Evolutionary conservation across 2,888 invertebrate genomes (phyloP).

Genomic region (Napeogenes sylphis): DNA sequence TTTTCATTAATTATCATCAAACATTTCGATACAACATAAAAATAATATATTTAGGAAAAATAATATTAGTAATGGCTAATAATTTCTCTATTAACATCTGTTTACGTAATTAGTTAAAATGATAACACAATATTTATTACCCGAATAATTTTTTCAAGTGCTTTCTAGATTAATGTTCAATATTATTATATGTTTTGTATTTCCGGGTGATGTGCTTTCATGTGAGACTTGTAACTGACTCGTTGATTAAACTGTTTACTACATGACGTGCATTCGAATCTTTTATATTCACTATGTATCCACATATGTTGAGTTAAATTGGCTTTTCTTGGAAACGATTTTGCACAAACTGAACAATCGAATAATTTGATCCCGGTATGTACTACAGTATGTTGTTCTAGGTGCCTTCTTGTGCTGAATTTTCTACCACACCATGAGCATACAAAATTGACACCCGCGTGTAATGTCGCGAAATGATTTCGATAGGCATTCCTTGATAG

Average conservation of each 20-base stretch:
- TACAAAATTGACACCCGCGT: constrained; percentile 36
- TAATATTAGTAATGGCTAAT: too few relatives aligned
- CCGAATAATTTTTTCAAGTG: too few relatives aligned
- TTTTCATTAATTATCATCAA: neutral
- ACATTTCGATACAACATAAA: neutral
- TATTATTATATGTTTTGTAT: constrained; percentile 32
- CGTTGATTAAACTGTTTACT: constrained; percentile 62
- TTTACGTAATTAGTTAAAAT: too few relatives aligned
- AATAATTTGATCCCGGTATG: constrained; percentile 40
- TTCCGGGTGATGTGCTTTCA: constrained; percentile 57
- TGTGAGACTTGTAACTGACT: constrained; percentile 54
- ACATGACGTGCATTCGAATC: constrained; percentile 53
- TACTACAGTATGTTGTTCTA: constrained; percentile 38
- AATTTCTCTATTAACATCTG: too few relatives aligned
- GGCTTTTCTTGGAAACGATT: constrained; percentile 57
- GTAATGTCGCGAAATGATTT: constrained; percentile 41
- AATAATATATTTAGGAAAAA: neutral
- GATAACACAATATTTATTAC: too few relatives aligned
- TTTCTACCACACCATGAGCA: constrained; percentile 39
- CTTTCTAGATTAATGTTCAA: neutral
- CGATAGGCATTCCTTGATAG: constrained; percentile 34
- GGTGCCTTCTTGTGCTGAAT: constrained; percentile 35
- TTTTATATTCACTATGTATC: constrained; percentile 59
- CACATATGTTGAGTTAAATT: constrained; percentile 62
- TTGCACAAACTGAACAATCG: constrained; percentile 42